These are phyloP conservation scores for Hozukius guyotensis DNA, from an alignment of 2,797 vertebrate genomes.

Conservation along the genomic window DNA sequence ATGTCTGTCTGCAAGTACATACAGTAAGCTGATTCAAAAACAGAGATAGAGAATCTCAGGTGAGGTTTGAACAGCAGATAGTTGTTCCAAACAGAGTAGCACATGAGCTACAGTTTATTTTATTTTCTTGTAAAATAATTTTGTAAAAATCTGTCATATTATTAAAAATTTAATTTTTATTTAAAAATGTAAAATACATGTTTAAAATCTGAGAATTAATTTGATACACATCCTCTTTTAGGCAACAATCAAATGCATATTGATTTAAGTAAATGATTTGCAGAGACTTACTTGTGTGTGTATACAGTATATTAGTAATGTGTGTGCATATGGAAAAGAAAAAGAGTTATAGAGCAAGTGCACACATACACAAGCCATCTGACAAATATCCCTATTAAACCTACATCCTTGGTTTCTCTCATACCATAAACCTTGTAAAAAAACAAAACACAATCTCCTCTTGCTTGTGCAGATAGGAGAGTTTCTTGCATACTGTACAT, in stretches of 20 bases:
- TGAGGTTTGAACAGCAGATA: neutral
- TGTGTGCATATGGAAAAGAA: neutral
- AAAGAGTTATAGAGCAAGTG: neutral
- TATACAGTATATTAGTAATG: neutral
- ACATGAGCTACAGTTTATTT: neutral
- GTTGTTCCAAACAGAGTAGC: neutral
- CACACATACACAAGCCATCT: neutral
- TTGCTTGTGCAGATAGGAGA: neutral
- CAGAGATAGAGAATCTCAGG: neutral
- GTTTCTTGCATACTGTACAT: slow-evolving; percentile 7
- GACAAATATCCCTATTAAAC: neutral
- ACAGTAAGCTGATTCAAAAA: neutral
- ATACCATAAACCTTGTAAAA: neutral
- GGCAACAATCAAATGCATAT: neutral
- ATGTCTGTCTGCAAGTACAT: neutral
- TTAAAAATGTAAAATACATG: neutral
- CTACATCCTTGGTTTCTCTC: neutral
- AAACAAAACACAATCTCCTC: neutral
- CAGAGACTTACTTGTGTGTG: neutral
- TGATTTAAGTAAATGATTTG: neutral
- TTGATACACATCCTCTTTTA: neutral
- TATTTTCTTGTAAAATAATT: neutral
- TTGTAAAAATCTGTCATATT: neutral
- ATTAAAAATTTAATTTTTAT: neutral
- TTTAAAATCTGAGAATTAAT: neutral